Conservation (phyloP, 1,140 invertebrate genomes). For the Macrotrachela quadricornifera region DNA sequence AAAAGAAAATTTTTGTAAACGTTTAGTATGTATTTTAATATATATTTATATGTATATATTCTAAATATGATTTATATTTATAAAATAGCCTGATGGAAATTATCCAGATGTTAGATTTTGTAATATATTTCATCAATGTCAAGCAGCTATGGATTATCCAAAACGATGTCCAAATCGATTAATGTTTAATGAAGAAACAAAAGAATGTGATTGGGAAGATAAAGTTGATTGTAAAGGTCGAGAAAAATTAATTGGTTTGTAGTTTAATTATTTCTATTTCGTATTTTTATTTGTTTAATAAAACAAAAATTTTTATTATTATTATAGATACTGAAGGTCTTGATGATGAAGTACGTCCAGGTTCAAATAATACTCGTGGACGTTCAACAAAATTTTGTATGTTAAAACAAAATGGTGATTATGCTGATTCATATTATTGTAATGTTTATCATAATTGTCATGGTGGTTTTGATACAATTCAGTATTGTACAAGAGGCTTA, state of each 20-base stretch:
- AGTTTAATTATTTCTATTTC: too few relatives aligned
- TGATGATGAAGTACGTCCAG: not conserved
- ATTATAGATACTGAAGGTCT: not conserved
- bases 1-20: slow-evolving; percentile 7
- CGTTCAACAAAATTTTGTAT: slow-evolving; percentile 9
- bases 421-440: slow-evolving; percentile 8
- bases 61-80: too few relatives aligned
- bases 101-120: slow-evolving; percentile 8
- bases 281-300: too few relatives aligned
- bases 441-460: slow-evolving; percentile 9
- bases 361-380: not conserved
- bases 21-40: not conserved
- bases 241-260: slow-evolving; percentile 5
- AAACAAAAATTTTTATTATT: too few relatives aligned
- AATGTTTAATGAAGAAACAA: slow-evolving; percentile 6
- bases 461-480: slow-evolving; percentile 8
- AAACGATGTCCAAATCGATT: slow-evolving; percentile 6
- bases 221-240: slow-evolving; percentile 8
- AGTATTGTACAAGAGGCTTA: slow-evolving; percentile 8
- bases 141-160: slow-evolving; percentile 7
- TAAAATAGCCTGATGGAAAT: slow-evolving; percentile 7
- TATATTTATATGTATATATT: too few relatives aligned
- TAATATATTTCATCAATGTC: slow-evolving; percentile 9
- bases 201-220: slow-evolving; percentile 9
- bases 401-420: slow-evolving; percentile 9